phyloP scores from a whole-genome alignment of 2,888 invertebrate species.

The Cataglyphis altisquamis region DNA sequence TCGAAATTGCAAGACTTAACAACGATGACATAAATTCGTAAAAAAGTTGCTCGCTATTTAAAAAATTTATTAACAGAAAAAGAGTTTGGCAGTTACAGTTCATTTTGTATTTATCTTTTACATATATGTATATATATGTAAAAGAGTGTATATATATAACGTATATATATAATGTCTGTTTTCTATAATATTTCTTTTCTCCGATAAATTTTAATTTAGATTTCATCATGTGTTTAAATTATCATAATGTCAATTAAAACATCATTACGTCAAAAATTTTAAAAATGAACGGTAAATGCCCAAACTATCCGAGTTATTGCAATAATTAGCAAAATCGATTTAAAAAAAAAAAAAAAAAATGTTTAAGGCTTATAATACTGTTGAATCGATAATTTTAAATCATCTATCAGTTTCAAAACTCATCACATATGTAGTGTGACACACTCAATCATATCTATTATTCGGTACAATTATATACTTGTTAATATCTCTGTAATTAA shows the following conservation, averaged over 20 bases:
- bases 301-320: constrained; percentile 15
- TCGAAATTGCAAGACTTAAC: constrained; percentile 26
- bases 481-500: not conserved
- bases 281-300: constrained; percentile 7
- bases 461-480: constrained; percentile 45
- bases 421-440: constrained; percentile 17
- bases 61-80: constrained; percentile 49
- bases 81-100: constrained; percentile 19
- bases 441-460: constrained; percentile 24
- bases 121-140: not conserved
- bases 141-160: not conserved
- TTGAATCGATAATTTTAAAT: constrained; percentile 63
- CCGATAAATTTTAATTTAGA: not conserved
- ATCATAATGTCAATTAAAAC: not conserved
- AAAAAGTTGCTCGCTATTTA: constrained; percentile 39
- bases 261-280: not conserved
- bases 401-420: constrained; percentile 57
- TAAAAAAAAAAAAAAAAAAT: constrained; percentile 28
- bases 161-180: not conserved
- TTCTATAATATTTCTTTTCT: not conserved
- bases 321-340: constrained; percentile 21
- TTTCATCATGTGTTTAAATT: not conserved
- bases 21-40: constrained; percentile 3
- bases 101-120: not conserved
- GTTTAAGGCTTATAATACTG: constrained; percentile 69